Conservation (phyloP, 2,888 invertebrate species). For the Hirtodrosophila confusa region DNA sequence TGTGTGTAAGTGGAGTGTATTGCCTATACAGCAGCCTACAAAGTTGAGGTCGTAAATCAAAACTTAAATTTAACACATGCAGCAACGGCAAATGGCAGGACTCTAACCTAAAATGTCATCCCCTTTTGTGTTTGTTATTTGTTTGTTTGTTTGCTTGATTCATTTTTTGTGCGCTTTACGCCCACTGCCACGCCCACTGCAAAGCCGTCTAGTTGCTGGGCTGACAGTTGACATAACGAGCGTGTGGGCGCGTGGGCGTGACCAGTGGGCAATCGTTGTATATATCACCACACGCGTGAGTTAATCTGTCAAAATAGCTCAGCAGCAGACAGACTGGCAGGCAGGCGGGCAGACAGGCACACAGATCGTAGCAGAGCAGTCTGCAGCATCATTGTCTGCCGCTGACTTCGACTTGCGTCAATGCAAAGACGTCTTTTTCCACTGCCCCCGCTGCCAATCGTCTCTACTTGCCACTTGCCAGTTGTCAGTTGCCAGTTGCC, state of each 20-base stretch:
- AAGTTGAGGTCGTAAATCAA: conserved; percentile 81
- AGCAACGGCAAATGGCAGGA: conserved; percentile 74
- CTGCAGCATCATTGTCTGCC: conserved; percentile 20
- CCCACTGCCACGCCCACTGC: conserved; percentile 29
- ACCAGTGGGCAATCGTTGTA: conserved; percentile 41
- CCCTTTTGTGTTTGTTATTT: conserved; percentile 60
- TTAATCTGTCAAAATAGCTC: conserved; percentile 80
- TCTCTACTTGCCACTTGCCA: not conserved
- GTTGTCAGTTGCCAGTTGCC: too few species aligned
- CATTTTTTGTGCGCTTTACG: conserved; percentile 6
- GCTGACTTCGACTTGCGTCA: conserved; percentile 63
- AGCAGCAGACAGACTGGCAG: conserved; percentile 42
- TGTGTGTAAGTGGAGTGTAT: conserved; percentile 30
- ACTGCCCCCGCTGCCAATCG: too few species aligned
- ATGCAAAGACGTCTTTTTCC: conserved; percentile 35
- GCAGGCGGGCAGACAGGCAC: not conserved
- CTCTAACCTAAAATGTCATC: conserved; percentile 36
- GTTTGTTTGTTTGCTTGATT: conserved; percentile 54
- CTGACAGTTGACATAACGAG: conserved; percentile 60
- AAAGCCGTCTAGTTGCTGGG: conserved; percentile 29
- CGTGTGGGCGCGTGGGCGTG: conserved; percentile 19
- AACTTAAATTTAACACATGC: conserved; percentile 81
- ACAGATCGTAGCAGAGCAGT: not conserved
- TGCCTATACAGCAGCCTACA: conserved; percentile 75
- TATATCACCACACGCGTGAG: conserved; percentile 71